phyloP scores from a whole-genome alignment of 2,888 invertebrate genomes.

The Ormyrus nitidulus region DNA sequence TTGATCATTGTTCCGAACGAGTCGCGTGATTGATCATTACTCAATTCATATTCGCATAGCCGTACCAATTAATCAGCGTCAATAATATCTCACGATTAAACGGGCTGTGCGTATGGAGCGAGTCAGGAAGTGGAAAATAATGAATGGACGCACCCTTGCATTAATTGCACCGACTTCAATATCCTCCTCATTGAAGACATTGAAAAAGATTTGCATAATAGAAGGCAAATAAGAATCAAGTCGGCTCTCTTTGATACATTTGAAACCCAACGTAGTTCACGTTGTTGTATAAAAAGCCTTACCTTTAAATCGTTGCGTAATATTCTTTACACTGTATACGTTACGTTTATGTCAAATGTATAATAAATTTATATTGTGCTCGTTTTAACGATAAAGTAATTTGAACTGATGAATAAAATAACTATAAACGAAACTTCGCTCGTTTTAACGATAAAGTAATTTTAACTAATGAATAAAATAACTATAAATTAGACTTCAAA shows the following conservation, averaged over 20 bases:
- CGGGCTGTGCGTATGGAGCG: background rate
- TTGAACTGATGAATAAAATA: no score
- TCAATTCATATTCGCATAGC: background rate
- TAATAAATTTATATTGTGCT: no score
- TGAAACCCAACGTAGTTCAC: background rate
- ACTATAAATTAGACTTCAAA: no score
- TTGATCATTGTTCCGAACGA: background rate
- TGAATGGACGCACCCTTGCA: conserved; percentile 38
- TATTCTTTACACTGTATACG: no score
- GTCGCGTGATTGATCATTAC: conserved; percentile 3
- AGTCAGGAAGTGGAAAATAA: conserved; percentile 39
- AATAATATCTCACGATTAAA: conserved; percentile 39
- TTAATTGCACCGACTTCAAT: conserved; percentile 29
- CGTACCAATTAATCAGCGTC: conserved; percentile 9
- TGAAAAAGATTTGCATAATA: conserved; percentile 38
- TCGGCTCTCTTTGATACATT: background rate
- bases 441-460: no score
- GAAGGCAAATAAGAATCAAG: background rate
- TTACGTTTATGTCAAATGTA: no score
- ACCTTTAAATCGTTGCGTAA: no score
- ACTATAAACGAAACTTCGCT: no score
- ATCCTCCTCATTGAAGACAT: conserved; percentile 30
- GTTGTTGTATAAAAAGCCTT: background rate
- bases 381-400: no score
- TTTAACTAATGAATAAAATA: no score